phyloP scores from a whole-genome alignment of 37 sponge, comb jelly and placozoan genomes.

The Trichoplax adhaerens region DNA sequence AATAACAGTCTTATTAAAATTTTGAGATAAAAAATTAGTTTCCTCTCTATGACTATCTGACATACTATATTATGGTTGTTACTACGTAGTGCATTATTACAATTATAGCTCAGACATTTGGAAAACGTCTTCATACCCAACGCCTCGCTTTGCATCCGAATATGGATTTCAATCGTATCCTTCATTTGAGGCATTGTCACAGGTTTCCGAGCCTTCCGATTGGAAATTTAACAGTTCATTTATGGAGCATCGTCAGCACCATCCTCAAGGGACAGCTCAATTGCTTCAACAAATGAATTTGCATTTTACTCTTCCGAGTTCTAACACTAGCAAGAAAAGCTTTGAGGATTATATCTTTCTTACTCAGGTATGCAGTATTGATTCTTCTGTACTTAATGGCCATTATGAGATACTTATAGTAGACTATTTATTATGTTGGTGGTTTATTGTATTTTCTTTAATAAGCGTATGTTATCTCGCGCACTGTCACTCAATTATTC shows the following conservation, averaged over 20 bases:
- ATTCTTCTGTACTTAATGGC: no score
- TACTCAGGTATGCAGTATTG: conserved; percentile 31
- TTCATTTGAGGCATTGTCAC: conserved; percentile 38
- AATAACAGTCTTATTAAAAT: no score
- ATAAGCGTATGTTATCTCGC: no score
- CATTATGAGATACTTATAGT: no score
- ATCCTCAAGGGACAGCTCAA: conserved; percentile 69
- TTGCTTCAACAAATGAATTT: conserved; percentile 26
- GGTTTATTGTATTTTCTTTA: no score
- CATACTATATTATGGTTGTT: no score
- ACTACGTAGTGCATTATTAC: conserved; percentile 9
- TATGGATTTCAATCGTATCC: conserved; percentile 91
- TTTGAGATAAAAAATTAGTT: no score
- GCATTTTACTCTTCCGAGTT: conserved; percentile 53
- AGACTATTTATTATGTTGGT: no score
- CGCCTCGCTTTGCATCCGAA: conserved; percentile 87
- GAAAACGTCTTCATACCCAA: conserved; percentile 67
- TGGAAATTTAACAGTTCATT: conserved; percentile 61
- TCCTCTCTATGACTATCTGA: no score
- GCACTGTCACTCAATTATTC: no score
- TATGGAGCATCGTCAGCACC: conserved; percentile 78
- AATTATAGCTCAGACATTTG: conserved; percentile 64
- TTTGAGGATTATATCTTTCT: conserved; percentile 78
- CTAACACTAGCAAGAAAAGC: conserved; percentile 12
- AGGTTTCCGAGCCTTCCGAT: conserved; percentile 27